These are phyloP conservation scores for Ptyas mucosa DNA, from an alignment of 2,113 vertebrate genomes.

Conservation along the genomic window DNA sequence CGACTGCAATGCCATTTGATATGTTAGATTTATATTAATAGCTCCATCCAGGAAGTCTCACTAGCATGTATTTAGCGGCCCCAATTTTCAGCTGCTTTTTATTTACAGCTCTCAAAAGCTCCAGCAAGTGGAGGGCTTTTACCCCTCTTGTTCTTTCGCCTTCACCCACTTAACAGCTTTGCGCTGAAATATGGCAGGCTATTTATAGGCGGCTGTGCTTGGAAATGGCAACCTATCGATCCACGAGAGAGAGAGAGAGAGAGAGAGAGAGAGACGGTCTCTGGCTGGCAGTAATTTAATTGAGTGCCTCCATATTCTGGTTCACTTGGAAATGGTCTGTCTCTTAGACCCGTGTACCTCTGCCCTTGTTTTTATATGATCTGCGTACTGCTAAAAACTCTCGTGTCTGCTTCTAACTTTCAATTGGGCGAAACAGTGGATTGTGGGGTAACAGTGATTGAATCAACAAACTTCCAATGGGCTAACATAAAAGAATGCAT, in stretches of 20 bases:
- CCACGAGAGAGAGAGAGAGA: not conserved
- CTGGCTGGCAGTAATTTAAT: not conserved
- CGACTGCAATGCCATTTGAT: constrained; percentile 3
- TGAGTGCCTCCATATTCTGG: not conserved
- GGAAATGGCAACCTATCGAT: not conserved
- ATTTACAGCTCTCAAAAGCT: constrained; percentile 1
- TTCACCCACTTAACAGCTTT: constrained; percentile 11
- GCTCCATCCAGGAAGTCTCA: not conserved
- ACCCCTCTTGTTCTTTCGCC: not conserved
- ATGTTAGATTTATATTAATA: not conserved
- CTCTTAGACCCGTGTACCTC: not conserved
- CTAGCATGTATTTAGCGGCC: constrained; percentile 6
- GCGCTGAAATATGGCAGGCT: not conserved
- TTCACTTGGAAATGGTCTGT: not conserved
- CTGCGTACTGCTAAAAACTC: not conserved
- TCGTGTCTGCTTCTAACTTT: not conserved
- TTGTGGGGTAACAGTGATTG: not conserved
- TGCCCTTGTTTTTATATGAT: not conserved
- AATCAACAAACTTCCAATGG: not conserved
- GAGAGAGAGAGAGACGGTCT: not conserved
- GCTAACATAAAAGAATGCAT: not conserved
- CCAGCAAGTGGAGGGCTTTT: not conserved
- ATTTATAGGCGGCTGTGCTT: not conserved
- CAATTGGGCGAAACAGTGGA: not conserved
- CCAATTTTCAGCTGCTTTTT: not conserved